Evolutionary conservation across 2,888 invertebrate genomes (phyloP).

Genomic region (Cryptocephalus primarius): DNA sequence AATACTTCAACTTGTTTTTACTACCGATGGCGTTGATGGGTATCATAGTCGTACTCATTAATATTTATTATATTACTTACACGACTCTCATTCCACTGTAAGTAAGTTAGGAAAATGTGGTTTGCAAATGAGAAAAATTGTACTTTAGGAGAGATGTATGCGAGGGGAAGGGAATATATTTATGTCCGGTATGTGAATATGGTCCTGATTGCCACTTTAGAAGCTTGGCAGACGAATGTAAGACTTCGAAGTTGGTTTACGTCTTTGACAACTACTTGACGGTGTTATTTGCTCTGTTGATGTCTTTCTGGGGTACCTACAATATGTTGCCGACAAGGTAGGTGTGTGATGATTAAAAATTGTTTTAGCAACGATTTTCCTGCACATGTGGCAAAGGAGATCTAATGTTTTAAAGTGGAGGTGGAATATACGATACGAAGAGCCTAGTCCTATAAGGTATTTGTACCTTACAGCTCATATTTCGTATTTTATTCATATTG

Average conservation of each 20-base stretch:
- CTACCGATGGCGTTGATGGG: constrained; percentile 38
- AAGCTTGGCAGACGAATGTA: constrained; percentile 41
- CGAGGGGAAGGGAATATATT: constrained; percentile 24
- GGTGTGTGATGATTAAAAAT: too few species aligned
- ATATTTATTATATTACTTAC: too few species aligned
- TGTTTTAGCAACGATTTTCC: constrained; percentile 17
- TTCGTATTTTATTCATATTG: neutral
- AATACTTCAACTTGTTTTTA: constrained; percentile 42
- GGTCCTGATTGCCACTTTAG: constrained; percentile 38
- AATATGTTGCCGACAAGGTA: too few species aligned
- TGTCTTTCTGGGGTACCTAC: constrained; percentile 23
- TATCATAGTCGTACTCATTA: constrained; percentile 11
- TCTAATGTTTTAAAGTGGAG: constrained; percentile 18
- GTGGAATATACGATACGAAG: constrained; percentile 19
- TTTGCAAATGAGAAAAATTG: too few species aligned
- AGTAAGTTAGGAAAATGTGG: too few species aligned
- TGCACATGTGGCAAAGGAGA: constrained; percentile 25
- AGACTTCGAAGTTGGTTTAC: constrained; percentile 39
- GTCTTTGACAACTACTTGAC: constrained; percentile 24
- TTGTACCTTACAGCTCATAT: too few species aligned
- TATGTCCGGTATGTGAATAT: constrained; percentile 47
- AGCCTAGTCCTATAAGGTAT: neutral
- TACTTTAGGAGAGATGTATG: constrained; percentile 17
- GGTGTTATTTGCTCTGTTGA: constrained; percentile 23
- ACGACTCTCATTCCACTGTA: too few species aligned